These are phyloP conservation scores for Caenorhabditis sp. DNA, from an alignment of 2,888 invertebrate genomes.

Conservation along the genomic window DNA sequence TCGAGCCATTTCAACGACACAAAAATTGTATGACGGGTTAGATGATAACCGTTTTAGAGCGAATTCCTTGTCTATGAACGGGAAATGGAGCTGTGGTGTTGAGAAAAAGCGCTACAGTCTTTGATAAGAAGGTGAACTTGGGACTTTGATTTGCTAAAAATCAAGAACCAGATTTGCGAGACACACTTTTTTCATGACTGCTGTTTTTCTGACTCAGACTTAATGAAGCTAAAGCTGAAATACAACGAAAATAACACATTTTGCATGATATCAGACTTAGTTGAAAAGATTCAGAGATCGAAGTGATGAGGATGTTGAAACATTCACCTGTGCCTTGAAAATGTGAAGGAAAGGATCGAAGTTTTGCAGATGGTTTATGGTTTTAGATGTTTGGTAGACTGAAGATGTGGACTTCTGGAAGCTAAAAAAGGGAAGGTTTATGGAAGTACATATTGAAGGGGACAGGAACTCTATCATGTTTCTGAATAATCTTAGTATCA, in stretches of 20 bases:
- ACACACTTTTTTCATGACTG: too few relatives aligned
- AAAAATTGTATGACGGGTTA: neutral
- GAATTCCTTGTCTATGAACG: neutral
- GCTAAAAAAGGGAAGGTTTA: too few relatives aligned
- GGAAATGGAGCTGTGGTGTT: neutral
- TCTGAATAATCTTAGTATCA: too few relatives aligned
- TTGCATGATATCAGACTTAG: slow-evolving; percentile 15
- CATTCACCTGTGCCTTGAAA: slow-evolving; percentile 1
- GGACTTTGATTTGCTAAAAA: neutral
- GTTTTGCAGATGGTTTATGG: neutral
- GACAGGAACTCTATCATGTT: too few relatives aligned
- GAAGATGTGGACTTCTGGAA: neutral
- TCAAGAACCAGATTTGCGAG: neutral
- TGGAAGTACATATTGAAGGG: too few relatives aligned
- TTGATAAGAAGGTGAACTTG: slow-evolving; percentile 13
- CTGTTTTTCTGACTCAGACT: too few relatives aligned
- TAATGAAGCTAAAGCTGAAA: slow-evolving; percentile 1
- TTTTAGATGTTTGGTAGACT: neutral
- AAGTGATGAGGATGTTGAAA: neutral
- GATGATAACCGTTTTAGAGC: neutral
- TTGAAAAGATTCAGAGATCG: neutral
- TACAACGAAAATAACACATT: neutral
- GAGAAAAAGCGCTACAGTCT: neutral
- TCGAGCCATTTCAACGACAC: slow-evolving; percentile 36
- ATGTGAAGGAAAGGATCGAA: neutral